phyloP scores from a whole-genome alignment of 2,888 invertebrate genomes.

The Melanotus villosus region DNA sequence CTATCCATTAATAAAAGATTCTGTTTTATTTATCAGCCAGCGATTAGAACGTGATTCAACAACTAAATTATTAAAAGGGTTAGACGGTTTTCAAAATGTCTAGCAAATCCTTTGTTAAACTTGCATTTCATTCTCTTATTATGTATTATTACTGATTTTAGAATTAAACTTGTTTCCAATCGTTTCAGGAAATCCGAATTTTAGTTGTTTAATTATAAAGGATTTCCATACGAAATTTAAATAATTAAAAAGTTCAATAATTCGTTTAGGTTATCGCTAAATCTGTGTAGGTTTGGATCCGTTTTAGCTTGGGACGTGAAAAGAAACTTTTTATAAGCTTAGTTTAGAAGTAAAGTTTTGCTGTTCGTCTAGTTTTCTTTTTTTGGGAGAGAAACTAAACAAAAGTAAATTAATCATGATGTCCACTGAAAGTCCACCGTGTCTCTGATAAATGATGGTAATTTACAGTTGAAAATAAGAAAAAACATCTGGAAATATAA shows the following conservation, averaged over 20 bases:
- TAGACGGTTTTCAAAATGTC: too few relatives aligned
- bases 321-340: not conserved
- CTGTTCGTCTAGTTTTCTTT: not conserved
- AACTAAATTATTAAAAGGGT: too few relatives aligned
- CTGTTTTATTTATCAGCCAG: too few relatives aligned
- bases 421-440: conserved; percentile 3
- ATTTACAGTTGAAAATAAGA: not conserved
- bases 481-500: not conserved
- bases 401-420: conserved; percentile 7
- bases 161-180: too few relatives aligned
- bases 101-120: too few relatives aligned
- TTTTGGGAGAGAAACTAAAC: not conserved
- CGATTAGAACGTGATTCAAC: too few relatives aligned
- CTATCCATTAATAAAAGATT: too few relatives aligned
- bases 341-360: not conserved
- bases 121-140: too few relatives aligned
- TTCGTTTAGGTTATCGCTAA: not conserved
- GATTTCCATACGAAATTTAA: not conserved
- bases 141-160: too few relatives aligned
- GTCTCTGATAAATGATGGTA: not conserved
- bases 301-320: not conserved
- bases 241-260: not conserved
- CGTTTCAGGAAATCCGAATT: too few relatives aligned
- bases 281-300: not conserved
- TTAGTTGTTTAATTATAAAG: too few relatives aligned